Percentiles rank a stretch among this genome's conserved stretches.
Evolutionary conservation across 2,888 invertebrate species (phyloP).

Genomic region (Diaprepes abbreviatus): DNA sequence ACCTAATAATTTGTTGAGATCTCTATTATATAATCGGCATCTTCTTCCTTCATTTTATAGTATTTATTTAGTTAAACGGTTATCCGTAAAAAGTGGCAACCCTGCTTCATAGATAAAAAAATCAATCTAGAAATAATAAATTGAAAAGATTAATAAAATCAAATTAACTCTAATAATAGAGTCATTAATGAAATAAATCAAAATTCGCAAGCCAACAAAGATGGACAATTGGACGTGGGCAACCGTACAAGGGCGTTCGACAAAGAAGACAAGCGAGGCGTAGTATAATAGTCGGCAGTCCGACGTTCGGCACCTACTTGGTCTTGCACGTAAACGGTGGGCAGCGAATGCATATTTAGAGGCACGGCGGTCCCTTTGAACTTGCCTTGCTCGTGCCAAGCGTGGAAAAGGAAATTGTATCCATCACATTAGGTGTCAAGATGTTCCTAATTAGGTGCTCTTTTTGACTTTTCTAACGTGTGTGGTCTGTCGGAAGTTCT

Average conservation of each 20-base stretch:
- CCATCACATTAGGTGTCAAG: slow-evolving; percentile 38
- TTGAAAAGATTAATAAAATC: slow-evolving; percentile 14
- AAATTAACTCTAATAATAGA: slow-evolving; percentile 23
- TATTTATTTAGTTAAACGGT: no score
- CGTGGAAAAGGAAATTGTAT: slow-evolving; percentile 39
- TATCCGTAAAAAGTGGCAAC: no score
- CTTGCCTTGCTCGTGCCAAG: slow-evolving; percentile 32
- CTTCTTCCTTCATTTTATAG: no score
- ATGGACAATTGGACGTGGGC: slow-evolving; percentile 21
- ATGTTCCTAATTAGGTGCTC: slow-evolving; percentile 37
- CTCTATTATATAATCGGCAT: no score
- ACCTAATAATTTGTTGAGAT: no score
- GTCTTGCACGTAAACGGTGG: slow-evolving; percentile 40
- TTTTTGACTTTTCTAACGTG: slow-evolving; percentile 23
- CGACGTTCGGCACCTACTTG: slow-evolving; percentile 44
- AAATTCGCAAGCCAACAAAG: slow-evolving; percentile 17
- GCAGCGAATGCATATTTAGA: slow-evolving; percentile 36
- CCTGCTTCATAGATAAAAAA: no score
- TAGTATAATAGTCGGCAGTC: slow-evolving; percentile 28
- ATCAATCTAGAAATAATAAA: background rate
- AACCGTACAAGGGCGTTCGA: slow-evolving; percentile 35
- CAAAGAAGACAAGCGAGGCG: slow-evolving; percentile 33
- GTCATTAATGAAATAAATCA: slow-evolving; percentile 26
- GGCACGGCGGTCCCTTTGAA: slow-evolving; percentile 21
- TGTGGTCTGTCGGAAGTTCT: slow-evolving; percentile 31